Evolutionary conservation across 1,140 invertebrate genomes (phyloP), one percentile per base, ranked within the genome.

Genomic region (Bombus superbus): DNA sequence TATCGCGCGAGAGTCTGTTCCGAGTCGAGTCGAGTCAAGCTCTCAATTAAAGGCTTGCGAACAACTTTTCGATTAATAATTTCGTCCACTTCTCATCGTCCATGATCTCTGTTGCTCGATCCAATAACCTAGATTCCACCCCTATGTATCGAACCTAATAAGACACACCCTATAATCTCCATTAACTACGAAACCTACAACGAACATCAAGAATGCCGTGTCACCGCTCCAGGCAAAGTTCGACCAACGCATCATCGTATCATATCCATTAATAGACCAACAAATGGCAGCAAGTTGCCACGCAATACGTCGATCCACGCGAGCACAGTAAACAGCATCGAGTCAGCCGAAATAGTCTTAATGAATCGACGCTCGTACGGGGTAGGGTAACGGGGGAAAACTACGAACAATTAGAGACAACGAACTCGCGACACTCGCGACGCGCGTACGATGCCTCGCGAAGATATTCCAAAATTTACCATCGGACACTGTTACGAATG

Each of bases 241-340:
- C 76, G n/a, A 64, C 44, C 35, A 44, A 64, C 76, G 35, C 38
- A 32, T 78, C 59, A 11, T 15, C 18, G 40, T 42, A 47, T 35
- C 32, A n/a, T 9, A 22, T 79, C 77, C 42, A 79, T 47, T 79
- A 79, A 79, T 79, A 79, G 77, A 66, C 28, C 15, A 32, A 66
- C 40, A 35, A 78, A 64, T 79, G 76, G 40, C 59, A 78, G 22
- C 40, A 59, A 22, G 38, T 28, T 22, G 35, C 47, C 47, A 57
- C 47, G 32, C 25, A 32, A 66, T 38, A 22, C 38, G 11, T 62
- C 28, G 35, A 38, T 68, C 47, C 18, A 53, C 47, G 47, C 18
- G 47, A 22, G 47, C 18, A 53, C 18, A 53, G 18, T 53, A 53
- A 22, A 53, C 47, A 53, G 6, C 18, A 53, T 53, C 22, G 25